Base-by-base conservation (phyloP, 2,888 invertebrate species). In the Eupelmus urozonus region DNA sequence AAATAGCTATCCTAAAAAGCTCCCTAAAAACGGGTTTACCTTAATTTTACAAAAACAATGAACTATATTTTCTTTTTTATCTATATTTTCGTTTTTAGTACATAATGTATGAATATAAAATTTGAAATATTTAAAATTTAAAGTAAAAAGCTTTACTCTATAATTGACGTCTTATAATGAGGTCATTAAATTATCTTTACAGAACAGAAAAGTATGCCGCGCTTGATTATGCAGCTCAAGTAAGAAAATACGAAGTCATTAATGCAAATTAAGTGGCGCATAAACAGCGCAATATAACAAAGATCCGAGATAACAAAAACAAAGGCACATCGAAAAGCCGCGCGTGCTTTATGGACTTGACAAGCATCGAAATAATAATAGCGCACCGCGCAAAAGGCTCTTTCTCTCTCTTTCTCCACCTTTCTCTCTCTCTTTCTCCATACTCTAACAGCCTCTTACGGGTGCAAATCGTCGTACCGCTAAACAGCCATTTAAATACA, bases 401-500 rank as follows among this genome's bases (percentile, higher is more conserved):
- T 34, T 34, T 34, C 9, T 9, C 34, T 34, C 34, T 34, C 9
- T 40, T n/a, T n/a, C n/a, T n/a, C n/a, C n/a, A n/a, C n/a, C n/a
- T n/a, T n/a, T n/a, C 3, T 3, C 34, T 34, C 9, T 34, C 9
- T 9, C 34, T 34, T 9, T 34, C 9, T 40, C n/a, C n/a, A n/a
- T n/a, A 34, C 16, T n/a, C 42, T 27, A 27, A 25, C 5, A 7
- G 51, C 9, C 42, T 23, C n/a, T 16, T 11, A 16, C 34, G 34
- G 34, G 23, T n/a, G n/a, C 16, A 60, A 60, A 77, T 66, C 49
- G 51, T 63, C 59, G 45, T 11, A 16, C 25, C 71, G 62, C 66
- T 73, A 78, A 78, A 63, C 67, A 78, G 78, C 62, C 73, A 67
- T 78, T 73, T 78, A 73, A 78, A 78, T 78, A 73, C 78, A 67